Percentiles rank a stretch among this genome's conserved stretches.
Evolutionary conservation across 37 sponge, comb jelly and placozoan species (phyloP).

Genomic region (Tethya wilhelma): DNA sequence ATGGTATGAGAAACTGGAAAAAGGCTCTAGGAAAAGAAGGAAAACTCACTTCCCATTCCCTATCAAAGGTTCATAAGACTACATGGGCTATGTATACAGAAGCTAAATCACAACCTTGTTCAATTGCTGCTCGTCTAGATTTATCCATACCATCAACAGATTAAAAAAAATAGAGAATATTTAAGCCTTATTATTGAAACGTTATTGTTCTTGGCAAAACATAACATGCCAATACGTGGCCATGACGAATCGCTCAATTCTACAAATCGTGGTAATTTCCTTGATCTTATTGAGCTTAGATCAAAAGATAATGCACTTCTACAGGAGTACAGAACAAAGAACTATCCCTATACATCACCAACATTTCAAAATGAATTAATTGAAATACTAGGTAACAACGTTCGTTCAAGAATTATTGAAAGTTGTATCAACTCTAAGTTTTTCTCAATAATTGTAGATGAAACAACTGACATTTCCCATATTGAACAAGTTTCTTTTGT

Average conservation of each 20-base stretch:
- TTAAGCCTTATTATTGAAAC: neutral
- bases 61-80: neutral
- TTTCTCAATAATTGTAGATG: no score
- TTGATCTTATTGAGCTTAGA: neutral
- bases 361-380: neutral
- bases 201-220: neutral
- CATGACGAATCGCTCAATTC: neutral
- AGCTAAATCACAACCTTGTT: neutral
- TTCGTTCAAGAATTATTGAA: neutral
- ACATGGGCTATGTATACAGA: neutral
- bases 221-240: neutral
- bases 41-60: neutral
- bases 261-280: constrained; percentile 1
- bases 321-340: neutral
- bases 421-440: neutral
- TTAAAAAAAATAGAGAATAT: neutral
- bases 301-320: neutral
- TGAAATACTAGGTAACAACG: neutral
- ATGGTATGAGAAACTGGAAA: neutral
- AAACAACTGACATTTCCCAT: neutral
- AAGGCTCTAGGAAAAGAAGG: neutral
- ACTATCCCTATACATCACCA: neutral
- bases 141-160: neutral
- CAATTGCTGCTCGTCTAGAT: neutral
- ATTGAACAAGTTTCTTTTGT: neutral